Percentiles rank a stretch among this genome's conserved stretches.
These are phyloP conservation scores for Anthopleura sola DNA, from an alignment of 64 coral and sea anemone species.

Conservation along the genomic window DNA sequence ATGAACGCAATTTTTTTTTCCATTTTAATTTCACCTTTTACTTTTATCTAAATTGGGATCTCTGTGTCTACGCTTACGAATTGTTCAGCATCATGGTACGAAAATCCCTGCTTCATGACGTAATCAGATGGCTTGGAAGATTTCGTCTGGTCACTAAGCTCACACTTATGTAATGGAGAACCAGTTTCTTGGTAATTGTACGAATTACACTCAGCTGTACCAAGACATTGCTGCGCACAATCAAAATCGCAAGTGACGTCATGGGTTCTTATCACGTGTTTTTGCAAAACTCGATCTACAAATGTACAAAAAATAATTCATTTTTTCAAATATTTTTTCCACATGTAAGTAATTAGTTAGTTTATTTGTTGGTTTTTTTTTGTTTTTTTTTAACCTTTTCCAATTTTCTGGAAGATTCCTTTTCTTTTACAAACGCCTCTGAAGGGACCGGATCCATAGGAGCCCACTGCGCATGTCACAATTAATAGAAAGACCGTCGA, in stretches of 20 bases:
- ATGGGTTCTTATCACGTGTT: slow-evolving; percentile 4
- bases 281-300: neutral
- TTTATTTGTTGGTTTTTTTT: too few species aligned
- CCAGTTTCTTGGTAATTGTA: slow-evolving; percentile 19
- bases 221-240: slow-evolving; percentile 16
- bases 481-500: neutral
- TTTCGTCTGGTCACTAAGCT: slow-evolving; percentile 25
- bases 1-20: too few species aligned
- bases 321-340: neutral
- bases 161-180: neutral
- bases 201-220: neutral
- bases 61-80: neutral
- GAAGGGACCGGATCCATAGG: neutral
- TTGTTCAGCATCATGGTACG: slow-evolving; percentile 9
- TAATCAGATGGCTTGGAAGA: neutral
- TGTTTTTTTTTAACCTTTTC: neutral
- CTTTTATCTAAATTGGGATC: too few species aligned
- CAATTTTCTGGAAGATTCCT: neutral
- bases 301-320: neutral
- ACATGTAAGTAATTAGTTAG: neutral
- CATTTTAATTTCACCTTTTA: too few species aligned
- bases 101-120: neutral
- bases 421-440: neutral
- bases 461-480: neutral
- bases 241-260: neutral